These are phyloP conservation scores for Heliconius erato DNA, from an alignment of 2,888 invertebrate genomes.

Conservation along the genomic window DNA sequence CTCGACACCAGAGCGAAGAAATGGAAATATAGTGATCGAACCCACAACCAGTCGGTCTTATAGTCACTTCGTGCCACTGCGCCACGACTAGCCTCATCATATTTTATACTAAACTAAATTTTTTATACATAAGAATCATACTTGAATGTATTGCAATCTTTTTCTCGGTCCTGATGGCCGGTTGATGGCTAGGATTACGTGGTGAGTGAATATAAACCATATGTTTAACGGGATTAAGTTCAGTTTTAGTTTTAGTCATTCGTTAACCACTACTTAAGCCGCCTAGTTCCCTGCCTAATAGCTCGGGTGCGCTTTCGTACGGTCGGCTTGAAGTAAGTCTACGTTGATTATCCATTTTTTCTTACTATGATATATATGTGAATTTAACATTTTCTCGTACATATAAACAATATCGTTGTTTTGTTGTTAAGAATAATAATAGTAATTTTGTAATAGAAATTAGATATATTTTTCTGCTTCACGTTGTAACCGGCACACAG, in stretches of 20 bases:
- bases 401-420: neutral
- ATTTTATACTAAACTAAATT: slow-evolving; percentile 5
- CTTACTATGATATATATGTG: neutral
- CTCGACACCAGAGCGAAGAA: too few species aligned
- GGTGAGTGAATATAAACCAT: slow-evolving; percentile 2
- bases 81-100: neutral
- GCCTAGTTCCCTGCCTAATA: slow-evolving; percentile 25
- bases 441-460: too few species aligned
- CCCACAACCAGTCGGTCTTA: too few species aligned
- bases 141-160: neutral
- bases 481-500: too few species aligned
- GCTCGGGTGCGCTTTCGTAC: slow-evolving; percentile 32
- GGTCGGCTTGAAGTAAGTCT: slow-evolving; percentile 19
- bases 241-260: neutral
- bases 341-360: slow-evolving; percentile 26
- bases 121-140: neutral
- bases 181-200: slow-evolving; percentile 9
- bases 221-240: slow-evolving; percentile 2
- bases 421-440: neutral
- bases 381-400: neutral
- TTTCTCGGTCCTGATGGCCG: slow-evolving; percentile 12
- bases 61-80: too few species aligned
- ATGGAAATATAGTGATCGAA: too few species aligned
- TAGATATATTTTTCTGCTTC: too few species aligned
- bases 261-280: slow-evolving; percentile 20